phyloP scores from a whole-genome alignment of 2,888 invertebrate genomes.

The Sinohyriopsis cumingii region DNA sequence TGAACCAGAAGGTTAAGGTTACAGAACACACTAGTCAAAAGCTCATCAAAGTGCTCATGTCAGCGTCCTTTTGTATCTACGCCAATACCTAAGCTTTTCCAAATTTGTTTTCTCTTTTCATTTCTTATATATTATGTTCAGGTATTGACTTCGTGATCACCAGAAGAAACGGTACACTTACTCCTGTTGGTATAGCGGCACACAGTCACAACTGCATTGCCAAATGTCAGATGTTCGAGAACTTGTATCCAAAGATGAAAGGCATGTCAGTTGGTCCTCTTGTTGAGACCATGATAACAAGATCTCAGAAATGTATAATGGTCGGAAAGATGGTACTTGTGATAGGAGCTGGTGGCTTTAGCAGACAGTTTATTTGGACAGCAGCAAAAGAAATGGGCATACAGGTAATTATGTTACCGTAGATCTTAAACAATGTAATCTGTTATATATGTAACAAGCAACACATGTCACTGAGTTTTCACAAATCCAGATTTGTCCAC shows the following conservation, averaged over 20 bases:
- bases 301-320: slow-evolving; percentile 45
- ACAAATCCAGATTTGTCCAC: too few species aligned
- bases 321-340: slow-evolving; percentile 38
- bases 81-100: too few species aligned
- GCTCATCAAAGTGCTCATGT: too few species aligned
- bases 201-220: slow-evolving; percentile 54
- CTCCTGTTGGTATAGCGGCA: slow-evolving; percentile 48
- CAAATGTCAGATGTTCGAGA: slow-evolving; percentile 40
- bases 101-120: too few species aligned
- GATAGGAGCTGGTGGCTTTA: slow-evolving; percentile 45
- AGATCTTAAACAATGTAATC: too few species aligned
- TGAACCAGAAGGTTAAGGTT: too few species aligned
- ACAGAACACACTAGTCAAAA: too few species aligned
- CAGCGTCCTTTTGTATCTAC: too few species aligned
- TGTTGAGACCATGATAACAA: slow-evolving; percentile 45
- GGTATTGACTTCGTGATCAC: slow-evolving; percentile 48
- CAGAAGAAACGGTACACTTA: slow-evolving; percentile 17
- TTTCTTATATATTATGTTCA: slow-evolving; percentile 6
- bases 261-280: slow-evolving; percentile 38
- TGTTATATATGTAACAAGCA: too few species aligned
- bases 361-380: slow-evolving; percentile 45
- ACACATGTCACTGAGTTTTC: too few species aligned
- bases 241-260: slow-evolving; percentile 15
- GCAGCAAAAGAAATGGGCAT: slow-evolving; percentile 35
- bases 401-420: slow-evolving; percentile 24